Evolutionary conservation across 2,888 invertebrate genomes (phyloP).

Genomic region (Stenodema calcarata): DNA sequence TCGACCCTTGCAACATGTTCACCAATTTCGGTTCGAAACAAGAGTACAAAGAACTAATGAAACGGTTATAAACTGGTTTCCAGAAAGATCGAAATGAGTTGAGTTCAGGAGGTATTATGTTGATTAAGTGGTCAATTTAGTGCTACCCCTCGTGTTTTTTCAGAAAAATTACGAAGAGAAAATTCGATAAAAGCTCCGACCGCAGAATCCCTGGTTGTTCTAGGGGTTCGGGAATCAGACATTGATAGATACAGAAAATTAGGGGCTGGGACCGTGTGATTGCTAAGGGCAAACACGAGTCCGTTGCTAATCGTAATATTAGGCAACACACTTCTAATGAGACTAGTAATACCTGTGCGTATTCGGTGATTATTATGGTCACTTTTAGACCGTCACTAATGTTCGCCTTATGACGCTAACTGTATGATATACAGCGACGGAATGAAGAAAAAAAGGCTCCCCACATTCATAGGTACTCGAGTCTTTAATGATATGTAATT

Average conservation of each 20-base stretch:
- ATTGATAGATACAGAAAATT: neutral
- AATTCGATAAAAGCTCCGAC: neutral
- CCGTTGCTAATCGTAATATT: neutral
- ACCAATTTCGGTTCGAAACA: no score
- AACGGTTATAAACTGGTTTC: no score
- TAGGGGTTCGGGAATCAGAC: neutral
- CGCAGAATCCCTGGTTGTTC: neutral
- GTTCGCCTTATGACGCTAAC: neutral
- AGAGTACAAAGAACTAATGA: no score
- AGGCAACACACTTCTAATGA: neutral
- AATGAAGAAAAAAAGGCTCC: neutral
- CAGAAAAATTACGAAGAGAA: neutral
- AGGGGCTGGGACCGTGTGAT: neutral
- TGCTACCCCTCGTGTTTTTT: neutral
- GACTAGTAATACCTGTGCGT: neutral
- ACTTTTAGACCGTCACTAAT: neutral
- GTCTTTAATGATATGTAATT: conserved; percentile 18
- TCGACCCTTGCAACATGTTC: no score
- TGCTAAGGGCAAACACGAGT: neutral
- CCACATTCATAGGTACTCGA: neutral
- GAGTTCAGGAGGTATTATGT: neutral
- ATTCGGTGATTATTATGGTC: neutral
- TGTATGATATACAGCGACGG: neutral
- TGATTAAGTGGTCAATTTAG: neutral
- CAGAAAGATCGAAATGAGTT: no score